Percentiles rank a stretch among this genome's conserved stretches.
Conservation (phyloP, 1,140 invertebrate genomes). For the Dreissena rostriformis region DNA sequence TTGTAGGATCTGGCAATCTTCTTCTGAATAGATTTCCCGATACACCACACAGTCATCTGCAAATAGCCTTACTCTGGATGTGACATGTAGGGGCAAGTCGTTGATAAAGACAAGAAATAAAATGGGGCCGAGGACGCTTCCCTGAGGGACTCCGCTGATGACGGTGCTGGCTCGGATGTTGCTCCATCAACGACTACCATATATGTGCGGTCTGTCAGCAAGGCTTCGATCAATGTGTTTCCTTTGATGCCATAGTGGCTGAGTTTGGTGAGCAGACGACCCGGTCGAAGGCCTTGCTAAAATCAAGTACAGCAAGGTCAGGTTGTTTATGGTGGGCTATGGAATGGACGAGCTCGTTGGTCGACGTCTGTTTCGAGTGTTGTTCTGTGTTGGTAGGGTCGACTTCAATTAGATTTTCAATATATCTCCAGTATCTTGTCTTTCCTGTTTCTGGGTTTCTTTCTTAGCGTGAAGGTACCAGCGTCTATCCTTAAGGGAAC, state of each 20-base stretch:
- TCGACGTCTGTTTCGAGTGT: too few relatives aligned
- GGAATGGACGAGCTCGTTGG: too few relatives aligned
- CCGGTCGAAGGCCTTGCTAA: too few relatives aligned
- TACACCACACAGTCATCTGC: slow-evolving; percentile 56
- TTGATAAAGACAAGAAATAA: slow-evolving; percentile 40
- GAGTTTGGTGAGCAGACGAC: too few relatives aligned
- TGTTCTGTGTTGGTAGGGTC: too few relatives aligned
- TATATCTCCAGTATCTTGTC: not conserved
- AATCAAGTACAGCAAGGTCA: too few relatives aligned
- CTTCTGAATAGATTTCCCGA: not conserved
- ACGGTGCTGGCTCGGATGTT: slow-evolving; percentile 15
- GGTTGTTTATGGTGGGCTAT: too few relatives aligned
- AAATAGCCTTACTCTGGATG: slow-evolving; percentile 45
- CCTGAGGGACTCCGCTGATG: slow-evolving; percentile 34
- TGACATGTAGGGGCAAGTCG: slow-evolving; percentile 42
- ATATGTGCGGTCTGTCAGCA: too few relatives aligned
- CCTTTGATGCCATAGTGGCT: too few relatives aligned
- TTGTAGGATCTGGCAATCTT: slow-evolving; percentile 47
- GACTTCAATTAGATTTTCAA: too few relatives aligned
- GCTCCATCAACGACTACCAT: slow-evolving; percentile 36
- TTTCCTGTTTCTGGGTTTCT: not conserved
- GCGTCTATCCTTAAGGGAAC: not conserved
- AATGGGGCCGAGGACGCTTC: slow-evolving; percentile 27
- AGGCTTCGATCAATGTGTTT: too few relatives aligned
- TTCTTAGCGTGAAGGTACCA: not conserved